phyloP scores from a whole-genome alignment of 2,888 invertebrate species.

The Amiota mariae region DNA sequence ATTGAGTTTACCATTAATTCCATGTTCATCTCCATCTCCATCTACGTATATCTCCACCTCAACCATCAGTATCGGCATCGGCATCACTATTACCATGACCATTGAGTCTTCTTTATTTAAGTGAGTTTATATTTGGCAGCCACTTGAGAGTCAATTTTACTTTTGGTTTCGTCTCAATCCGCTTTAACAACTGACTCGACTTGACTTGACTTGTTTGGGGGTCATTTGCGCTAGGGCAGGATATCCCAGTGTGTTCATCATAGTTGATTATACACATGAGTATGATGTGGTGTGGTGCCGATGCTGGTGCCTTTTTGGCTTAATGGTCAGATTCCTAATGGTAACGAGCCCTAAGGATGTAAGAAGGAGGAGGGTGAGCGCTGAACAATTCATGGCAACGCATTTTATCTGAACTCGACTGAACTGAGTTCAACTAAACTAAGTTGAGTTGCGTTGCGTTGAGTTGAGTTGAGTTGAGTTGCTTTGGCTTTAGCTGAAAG shows the following conservation, averaged over 20 bases:
- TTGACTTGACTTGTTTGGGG: background rate
- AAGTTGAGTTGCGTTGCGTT: no score
- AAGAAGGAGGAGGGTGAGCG: background rate
- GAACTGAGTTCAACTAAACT: background rate
- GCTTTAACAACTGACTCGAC: background rate
- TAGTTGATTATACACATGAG: slow-evolving; percentile 17
- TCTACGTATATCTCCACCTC: no score
- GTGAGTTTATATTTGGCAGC: background rate
- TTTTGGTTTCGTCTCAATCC: background rate
- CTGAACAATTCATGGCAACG: background rate
- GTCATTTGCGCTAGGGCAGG: background rate
- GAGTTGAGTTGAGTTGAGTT: background rate
- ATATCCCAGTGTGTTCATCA: slow-evolving; percentile 3
- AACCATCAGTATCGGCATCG: no score
- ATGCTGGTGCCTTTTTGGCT: slow-evolving; percentile 10
- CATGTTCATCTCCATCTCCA: no score
- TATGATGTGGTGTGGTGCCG: background rate
- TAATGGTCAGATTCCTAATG: background rate
- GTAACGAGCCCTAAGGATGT: background rate
- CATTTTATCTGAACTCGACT: background rate
- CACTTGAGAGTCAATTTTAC: background rate
- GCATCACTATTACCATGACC: background rate
- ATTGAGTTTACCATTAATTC: no score
- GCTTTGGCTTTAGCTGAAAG: background rate
- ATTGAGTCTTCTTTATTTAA: background rate